Conservation (phyloP, 2,113 vertebrate species). For the Platichthys stellatus region DNA sequence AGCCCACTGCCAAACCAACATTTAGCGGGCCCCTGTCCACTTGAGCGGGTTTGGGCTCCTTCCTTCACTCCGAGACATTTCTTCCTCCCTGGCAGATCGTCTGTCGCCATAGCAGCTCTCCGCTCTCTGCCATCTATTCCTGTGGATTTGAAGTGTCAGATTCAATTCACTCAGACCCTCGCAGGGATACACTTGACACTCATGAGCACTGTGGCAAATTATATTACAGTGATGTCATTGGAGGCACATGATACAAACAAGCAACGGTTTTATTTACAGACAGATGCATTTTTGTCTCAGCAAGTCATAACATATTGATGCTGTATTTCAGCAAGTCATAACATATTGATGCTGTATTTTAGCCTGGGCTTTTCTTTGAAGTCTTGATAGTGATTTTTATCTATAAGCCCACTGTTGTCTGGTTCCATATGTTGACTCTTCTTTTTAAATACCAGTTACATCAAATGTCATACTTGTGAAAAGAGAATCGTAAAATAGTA, state of each 20-base stretch:
- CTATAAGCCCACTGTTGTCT: neutral
- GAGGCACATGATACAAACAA: neutral
- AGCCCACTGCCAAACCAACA: conserved; percentile 66
- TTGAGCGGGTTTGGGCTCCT: conserved; percentile 56
- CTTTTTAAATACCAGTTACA: neutral
- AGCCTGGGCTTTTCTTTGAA: neutral
- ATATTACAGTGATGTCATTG: conserved; percentile 36
- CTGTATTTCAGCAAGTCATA: neutral
- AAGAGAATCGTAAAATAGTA: neutral
- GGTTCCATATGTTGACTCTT: neutral
- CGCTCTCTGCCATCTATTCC: conserved; percentile 50
- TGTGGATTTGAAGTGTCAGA: conserved; percentile 67
- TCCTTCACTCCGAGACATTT: conserved; percentile 68
- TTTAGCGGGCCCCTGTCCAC: conserved; percentile 42
- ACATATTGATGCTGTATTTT: neutral
- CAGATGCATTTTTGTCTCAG: neutral
- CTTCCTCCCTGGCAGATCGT: conserved; percentile 54
- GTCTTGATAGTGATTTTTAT: neutral
- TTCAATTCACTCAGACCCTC: conserved; percentile 58
- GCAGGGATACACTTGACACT: conserved; percentile 30
- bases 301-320: neutral
- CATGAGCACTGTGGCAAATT: conserved; percentile 19
- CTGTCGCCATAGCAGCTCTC: neutral
- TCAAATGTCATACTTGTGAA: neutral
- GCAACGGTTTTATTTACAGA: conserved; percentile 18